Conservation (phyloP, 2,888 invertebrate genomes). For the Pristionchus mayeri region DNA sequence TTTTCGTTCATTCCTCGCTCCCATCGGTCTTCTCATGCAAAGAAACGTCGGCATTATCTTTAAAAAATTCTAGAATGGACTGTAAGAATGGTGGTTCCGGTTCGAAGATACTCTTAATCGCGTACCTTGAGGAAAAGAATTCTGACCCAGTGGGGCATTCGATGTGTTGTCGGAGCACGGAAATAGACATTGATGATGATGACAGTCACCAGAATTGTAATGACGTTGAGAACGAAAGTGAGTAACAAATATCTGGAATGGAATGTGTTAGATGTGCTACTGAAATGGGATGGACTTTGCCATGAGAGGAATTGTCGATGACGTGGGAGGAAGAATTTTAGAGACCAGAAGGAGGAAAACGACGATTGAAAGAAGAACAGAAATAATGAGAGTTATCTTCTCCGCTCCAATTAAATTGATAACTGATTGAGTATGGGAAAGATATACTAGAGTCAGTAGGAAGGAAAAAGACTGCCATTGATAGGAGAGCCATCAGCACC, state of each 20-base stretch:
- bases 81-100: not conserved
- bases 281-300: slow-evolving; percentile 79
- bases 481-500: slow-evolving; percentile 97
- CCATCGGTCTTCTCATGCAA: slow-evolving; percentile 92
- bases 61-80: slow-evolving; percentile 83
- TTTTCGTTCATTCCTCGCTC: slow-evolving; percentile 51
- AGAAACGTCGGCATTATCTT: too few species aligned
- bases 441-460: slow-evolving; percentile 96
- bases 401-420: slow-evolving; percentile 76
- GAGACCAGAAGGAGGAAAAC: slow-evolving; percentile 98
- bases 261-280: not conserved
- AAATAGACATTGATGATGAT: slow-evolving; percentile 99
- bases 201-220: slow-evolving; percentile 98
- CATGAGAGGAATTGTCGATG: slow-evolving; percentile 89
- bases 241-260: slow-evolving; percentile 93
- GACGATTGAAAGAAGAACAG: slow-evolving; percentile 98
- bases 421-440: not conserved
- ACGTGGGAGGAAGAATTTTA: slow-evolving; percentile 98
- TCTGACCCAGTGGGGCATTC: slow-evolving; percentile 96
- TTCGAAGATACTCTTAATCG: not conserved
- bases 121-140: slow-evolving; percentile 88
- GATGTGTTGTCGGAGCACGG: slow-evolving; percentile 94
- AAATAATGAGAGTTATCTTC: slow-evolving; percentile 83
- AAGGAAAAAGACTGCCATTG: slow-evolving; percentile 97
- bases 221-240: slow-evolving; percentile 99